These are phyloP conservation scores for Cephonodes hylas DNA, from an alignment of 2,888 invertebrate species.

Conservation along the genomic window DNA sequence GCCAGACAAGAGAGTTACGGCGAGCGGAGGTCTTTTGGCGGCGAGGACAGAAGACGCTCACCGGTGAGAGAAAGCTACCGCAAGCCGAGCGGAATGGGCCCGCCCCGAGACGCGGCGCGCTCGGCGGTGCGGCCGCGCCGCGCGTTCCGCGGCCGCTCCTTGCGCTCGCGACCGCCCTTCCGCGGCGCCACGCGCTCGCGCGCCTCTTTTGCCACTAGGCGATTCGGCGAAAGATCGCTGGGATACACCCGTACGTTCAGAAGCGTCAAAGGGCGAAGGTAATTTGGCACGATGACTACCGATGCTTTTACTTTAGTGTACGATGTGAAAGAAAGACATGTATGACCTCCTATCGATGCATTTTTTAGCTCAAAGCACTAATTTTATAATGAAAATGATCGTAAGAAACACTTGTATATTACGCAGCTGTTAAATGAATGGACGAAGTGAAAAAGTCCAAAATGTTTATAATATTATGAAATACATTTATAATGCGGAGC, in stretches of 20 bases:
- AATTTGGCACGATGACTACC: conserved; percentile 52
- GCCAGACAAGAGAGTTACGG: conserved; percentile 81
- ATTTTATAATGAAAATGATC: background rate
- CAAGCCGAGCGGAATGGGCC: conserved; percentile 74
- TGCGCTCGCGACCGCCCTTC: conserved; percentile 78
- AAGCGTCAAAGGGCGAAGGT: conserved; percentile 76
- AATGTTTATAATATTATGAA: background rate
- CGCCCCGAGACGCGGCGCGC: conserved; percentile 65
- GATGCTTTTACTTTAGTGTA: conserved; percentile 14
- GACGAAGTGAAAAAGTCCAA: background rate
- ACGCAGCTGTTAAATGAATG: background rate
- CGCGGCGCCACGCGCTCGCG: conserved; percentile 81
- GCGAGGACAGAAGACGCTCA: conserved; percentile 80
- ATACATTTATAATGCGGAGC: background rate
- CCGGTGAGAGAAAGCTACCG: conserved; percentile 74
- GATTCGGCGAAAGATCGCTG: conserved; percentile 66
- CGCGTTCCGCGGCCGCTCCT: conserved; percentile 75
- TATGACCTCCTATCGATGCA: background rate
- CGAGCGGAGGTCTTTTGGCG: conserved; percentile 74
- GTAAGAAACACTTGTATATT: background rate
- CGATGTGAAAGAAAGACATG: background rate
- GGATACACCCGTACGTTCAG: conserved; percentile 70
- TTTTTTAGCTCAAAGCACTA: background rate
- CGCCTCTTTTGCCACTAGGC: conserved; percentile 63
- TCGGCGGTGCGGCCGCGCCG: conserved; percentile 79